A percentile compares a stretch with the other conserved stretches of the same genome.
Conservation (phyloP, 2,113 vertebrate species). For the Meriones unguiculatus region DNA sequence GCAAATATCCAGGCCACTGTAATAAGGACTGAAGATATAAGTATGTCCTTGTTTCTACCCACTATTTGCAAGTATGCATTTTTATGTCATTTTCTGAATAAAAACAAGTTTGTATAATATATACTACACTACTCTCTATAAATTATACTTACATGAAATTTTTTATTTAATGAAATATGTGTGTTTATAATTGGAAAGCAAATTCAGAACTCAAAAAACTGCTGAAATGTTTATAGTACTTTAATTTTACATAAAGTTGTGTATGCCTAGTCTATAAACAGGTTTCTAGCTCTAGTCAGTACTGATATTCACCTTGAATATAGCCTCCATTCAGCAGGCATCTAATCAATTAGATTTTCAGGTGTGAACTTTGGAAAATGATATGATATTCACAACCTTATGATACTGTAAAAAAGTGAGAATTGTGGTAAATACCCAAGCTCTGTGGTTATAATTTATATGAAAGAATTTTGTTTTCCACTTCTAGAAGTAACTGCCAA, state of each 20-base stretch:
- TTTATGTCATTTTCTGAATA: slow-evolving; percentile 32
- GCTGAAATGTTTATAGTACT: background rate
- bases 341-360: slow-evolving; percentile 24
- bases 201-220: slow-evolving; percentile 38
- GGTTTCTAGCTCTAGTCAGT: slow-evolving; percentile 25
- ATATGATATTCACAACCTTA: background rate
- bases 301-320: background rate
- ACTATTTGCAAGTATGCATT: background rate
- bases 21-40: background rate
- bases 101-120: slow-evolving; percentile 30
- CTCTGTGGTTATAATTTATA: background rate
- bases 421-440: background rate
- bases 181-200: background rate
- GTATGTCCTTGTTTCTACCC: background rate
- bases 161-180: slow-evolving; percentile 35
- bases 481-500: background rate
- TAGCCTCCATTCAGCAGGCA: background rate
- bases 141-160: slow-evolving; percentile 5
- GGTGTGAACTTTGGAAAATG: background rate
- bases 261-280: slow-evolving; percentile 35
- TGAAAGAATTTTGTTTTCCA: background rate
- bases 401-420: background rate
- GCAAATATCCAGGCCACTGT: background rate
- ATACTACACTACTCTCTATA: background rate
- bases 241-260: background rate